These are phyloP conservation scores for Papilio polytes DNA, from an alignment of 1,140 invertebrate genomes.

Conservation along the genomic window DNA sequence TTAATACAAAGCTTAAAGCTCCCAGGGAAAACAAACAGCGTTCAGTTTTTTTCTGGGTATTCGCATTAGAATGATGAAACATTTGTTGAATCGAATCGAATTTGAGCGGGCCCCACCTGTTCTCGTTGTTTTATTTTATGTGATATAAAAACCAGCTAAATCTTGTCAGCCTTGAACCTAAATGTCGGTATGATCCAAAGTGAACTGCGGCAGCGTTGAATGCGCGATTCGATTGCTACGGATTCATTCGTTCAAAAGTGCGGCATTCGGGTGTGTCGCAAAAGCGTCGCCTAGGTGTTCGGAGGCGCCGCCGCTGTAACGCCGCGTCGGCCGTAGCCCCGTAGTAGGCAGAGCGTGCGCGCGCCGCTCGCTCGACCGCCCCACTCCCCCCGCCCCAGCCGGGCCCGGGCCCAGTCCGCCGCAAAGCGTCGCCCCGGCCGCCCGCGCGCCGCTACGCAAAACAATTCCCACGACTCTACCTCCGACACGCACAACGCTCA, in stretches of 20 bases:
- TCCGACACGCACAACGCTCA: slow-evolving; percentile 68
- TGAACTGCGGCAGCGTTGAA: slow-evolving; percentile 53
- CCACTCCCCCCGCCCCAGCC: slow-evolving; percentile 67
- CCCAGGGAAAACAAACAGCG: too few species aligned
- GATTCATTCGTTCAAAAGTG: slow-evolving; percentile 67
- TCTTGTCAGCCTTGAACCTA: slow-evolving; percentile 75
- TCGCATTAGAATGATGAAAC: neutral
- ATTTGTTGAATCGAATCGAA: neutral
- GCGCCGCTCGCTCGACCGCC: slow-evolving; percentile 69
- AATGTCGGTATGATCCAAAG: slow-evolving; percentile 62
- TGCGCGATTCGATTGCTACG: slow-evolving; percentile 61
- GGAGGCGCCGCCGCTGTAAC: slow-evolving; percentile 64
- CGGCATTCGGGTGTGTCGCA: slow-evolving; percentile 70
- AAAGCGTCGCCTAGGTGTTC: slow-evolving; percentile 79
- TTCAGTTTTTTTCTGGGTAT: neutral
- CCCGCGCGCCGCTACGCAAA: slow-evolving; percentile 61
- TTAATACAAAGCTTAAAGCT: neutral
- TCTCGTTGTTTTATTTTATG: slow-evolving; percentile 6
- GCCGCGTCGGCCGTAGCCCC: slow-evolving; percentile 70
- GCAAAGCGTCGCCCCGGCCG: slow-evolving; percentile 78
- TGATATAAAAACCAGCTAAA: slow-evolving; percentile 54
- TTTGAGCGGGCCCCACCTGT: neutral
- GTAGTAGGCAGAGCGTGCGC: slow-evolving; percentile 79
- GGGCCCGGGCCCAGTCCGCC: slow-evolving; percentile 69
- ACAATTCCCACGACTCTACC: slow-evolving; percentile 55